Conservation (phyloP, 2,113 vertebrate genomes). For the Parus major region DNA sequence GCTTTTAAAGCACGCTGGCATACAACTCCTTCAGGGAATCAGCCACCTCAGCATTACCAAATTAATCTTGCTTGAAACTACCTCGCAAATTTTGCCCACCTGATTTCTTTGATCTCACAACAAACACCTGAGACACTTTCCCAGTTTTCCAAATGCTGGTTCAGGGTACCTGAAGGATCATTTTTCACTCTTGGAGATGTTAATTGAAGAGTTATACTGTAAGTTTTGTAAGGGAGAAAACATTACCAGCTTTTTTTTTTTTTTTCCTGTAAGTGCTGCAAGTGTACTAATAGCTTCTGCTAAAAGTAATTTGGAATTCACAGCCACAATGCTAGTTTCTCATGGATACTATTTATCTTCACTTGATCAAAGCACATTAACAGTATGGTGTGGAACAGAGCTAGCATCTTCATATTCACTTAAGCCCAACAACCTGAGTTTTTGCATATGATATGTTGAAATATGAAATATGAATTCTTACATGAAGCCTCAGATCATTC, state of each 20-base stretch:
- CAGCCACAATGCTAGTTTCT: neutral
- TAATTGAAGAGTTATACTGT: neutral
- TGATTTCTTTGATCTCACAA: neutral
- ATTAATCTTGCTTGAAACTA: neutral
- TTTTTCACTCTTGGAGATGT: neutral
- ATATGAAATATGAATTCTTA: neutral
- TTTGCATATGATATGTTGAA: rapidly evolving
- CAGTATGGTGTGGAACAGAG: neutral
- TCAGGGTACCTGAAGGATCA: neutral
- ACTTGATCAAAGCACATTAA: neutral
- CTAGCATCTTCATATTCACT: neutral
- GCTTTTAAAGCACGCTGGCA: neutral
- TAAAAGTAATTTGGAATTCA: neutral
- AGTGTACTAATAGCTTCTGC: neutral
- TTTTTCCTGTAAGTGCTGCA: neutral
- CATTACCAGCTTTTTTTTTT: neutral
- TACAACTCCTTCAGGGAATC: rapidly evolving
- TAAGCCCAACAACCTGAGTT: neutral
- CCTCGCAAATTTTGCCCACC: neutral
- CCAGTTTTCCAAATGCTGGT: neutral
- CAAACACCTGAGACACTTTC: too few relatives aligned
- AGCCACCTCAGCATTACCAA: neutral
- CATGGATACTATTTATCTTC: neutral
- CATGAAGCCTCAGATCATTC: neutral
- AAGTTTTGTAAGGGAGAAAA: neutral